Evolutionary conservation across 2,113 vertebrate species (phyloP).

Genomic region (Rhinolophus ferrumequinum): DNA sequence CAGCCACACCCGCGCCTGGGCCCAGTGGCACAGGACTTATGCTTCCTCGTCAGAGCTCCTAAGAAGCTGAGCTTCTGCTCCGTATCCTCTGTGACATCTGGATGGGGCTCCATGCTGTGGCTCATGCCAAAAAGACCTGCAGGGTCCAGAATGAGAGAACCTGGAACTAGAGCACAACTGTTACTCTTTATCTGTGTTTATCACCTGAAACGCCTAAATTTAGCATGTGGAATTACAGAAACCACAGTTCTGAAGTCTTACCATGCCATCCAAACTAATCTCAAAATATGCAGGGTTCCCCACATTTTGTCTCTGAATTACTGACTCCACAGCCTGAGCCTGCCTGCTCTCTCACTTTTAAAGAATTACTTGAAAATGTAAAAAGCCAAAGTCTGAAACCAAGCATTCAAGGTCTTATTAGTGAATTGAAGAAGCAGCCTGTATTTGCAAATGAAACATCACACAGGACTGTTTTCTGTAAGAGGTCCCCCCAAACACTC

Average conservation of each 20-base stretch:
- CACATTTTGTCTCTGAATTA: background rate
- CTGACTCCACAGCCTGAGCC: background rate
- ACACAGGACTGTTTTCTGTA: background rate
- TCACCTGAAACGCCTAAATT: background rate
- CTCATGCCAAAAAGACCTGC: conserved; percentile 84
- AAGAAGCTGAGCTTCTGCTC: conserved; percentile 94
- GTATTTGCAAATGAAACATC: background rate
- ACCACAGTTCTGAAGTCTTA: background rate
- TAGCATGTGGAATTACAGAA: background rate
- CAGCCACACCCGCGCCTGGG: background rate
- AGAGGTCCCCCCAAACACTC: background rate
- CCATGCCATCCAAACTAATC: background rate
- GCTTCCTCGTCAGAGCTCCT: conserved; percentile 98
- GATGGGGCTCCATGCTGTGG: conserved; percentile 96
- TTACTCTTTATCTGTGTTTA: background rate
- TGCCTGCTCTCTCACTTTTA: background rate
- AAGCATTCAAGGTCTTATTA: background rate
- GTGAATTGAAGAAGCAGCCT: background rate
- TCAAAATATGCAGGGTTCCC: background rate
- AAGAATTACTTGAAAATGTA: conserved; percentile 13
- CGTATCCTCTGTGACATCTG: conserved; percentile 95
- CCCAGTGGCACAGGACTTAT: fast-evolving
- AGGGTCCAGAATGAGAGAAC: conserved; percentile 36
- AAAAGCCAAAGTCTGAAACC: background rate
- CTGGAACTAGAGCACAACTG: background rate